These are phyloP conservation scores for Sternotherus odoratus DNA, from an alignment of 2,797 vertebrate species.

Conservation along the genomic window DNA sequence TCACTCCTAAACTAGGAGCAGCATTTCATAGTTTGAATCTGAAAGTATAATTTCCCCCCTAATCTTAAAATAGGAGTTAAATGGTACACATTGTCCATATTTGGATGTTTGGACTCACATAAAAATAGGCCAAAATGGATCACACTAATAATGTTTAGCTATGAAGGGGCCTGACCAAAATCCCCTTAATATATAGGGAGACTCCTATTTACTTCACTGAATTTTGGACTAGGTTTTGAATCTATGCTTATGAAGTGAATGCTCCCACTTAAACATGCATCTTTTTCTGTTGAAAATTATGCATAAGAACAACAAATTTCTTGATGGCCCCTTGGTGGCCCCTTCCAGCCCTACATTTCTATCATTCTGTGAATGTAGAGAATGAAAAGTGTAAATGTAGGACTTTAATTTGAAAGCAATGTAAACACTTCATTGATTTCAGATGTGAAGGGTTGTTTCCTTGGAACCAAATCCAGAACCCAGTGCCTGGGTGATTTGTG, in stretches of 20 bases:
- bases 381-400: background rate
- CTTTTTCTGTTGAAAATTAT: background rate
- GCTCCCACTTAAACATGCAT: background rate
- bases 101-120: background rate
- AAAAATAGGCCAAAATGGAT: background rate
- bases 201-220: background rate
- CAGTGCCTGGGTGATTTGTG: constrained; percentile 1
- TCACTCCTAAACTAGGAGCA: constrained; percentile 5
- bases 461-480: background rate
- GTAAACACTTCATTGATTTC: background rate
- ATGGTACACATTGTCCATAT: background rate
- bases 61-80: background rate
- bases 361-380: no score
- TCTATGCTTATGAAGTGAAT: background rate
- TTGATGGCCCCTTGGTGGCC: no score
- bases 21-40: background rate
- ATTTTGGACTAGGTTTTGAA: background rate
- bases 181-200: background rate
- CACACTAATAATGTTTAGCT: background rate
- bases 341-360: no score
- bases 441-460: constrained; percentile 22
- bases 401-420: background rate
- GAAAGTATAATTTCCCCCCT: background rate
- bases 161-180: background rate
- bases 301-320: background rate